These are phyloP conservation scores for Halcyon badia DNA, from an alignment of 2,797 vertebrate genomes.

Conservation along the genomic window DNA sequence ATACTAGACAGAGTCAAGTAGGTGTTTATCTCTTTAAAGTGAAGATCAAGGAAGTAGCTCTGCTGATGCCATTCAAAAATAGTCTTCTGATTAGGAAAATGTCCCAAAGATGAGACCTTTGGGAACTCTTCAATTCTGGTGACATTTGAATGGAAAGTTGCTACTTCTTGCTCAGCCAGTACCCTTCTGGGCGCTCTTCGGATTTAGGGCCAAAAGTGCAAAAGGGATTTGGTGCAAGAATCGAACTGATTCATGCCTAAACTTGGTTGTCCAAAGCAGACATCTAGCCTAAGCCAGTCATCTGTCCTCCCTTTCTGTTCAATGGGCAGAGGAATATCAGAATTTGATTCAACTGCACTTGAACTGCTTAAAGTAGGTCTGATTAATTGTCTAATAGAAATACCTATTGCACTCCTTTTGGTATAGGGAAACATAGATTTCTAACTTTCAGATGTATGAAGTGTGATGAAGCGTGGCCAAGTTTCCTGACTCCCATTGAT, in stretches of 20 bases:
- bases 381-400: neutral
- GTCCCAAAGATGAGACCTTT: neutral
- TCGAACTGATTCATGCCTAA: neutral
- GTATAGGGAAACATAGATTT: neutral
- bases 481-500: neutral
- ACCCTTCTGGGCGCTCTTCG: neutral
- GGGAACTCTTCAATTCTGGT: neutral
- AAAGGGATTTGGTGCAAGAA: neutral
- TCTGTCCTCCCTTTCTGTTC: neutral
- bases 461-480: neutral
- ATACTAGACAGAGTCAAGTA: rapidly evolving
- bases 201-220: neutral
- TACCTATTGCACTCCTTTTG: neutral
- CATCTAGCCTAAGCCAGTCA: neutral
- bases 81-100: neutral
- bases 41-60: neutral
- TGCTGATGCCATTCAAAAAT: neutral
- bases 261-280: neutral
- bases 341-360: neutral
- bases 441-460: neutral
- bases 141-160: neutral
- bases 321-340: neutral
- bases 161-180: neutral
- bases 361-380: neutral
- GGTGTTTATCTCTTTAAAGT: neutral